A percentile compares a stretch with the other conserved stretches of the same genome.
Evolutionary conservation across 2,888 invertebrate species (phyloP).

Genomic region (Melitaea athalia): DNA sequence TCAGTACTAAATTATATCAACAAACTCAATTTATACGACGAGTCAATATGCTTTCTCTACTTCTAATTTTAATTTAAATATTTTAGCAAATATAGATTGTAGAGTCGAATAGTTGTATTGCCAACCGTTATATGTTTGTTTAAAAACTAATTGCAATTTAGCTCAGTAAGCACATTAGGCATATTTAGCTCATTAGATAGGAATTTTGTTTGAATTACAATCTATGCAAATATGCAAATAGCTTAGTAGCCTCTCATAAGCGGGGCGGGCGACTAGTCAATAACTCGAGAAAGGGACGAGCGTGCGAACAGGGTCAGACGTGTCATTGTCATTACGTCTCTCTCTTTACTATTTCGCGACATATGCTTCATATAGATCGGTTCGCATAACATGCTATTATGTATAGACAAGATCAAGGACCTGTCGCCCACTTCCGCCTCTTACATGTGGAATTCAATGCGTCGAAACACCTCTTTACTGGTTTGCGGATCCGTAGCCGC

Average conservation of each 20-base stretch:
- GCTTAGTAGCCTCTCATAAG: slow-evolving; percentile 59
- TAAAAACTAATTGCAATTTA: slow-evolving; percentile 24
- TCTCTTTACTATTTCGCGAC: slow-evolving; percentile 56
- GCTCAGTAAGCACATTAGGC: slow-evolving; percentile 18
- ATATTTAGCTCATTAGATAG: slow-evolving; percentile 27
- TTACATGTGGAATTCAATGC: slow-evolving; percentile 62
- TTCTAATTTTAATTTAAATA: too few relatives aligned
- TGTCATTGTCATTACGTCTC: slow-evolving; percentile 65
- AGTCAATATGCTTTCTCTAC: too few relatives aligned
- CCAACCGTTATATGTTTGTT: slow-evolving; percentile 12
- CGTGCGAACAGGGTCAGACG: slow-evolving; percentile 76
- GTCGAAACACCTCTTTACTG: slow-evolving; percentile 50
- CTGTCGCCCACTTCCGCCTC: slow-evolving; percentile 69
- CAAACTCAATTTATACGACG: too few relatives aligned
- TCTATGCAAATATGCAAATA: slow-evolving; percentile 54
- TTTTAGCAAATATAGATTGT: not conserved
- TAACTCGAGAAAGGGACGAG: slow-evolving; percentile 71
- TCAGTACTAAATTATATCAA: too few relatives aligned
- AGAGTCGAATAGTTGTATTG: not conserved
- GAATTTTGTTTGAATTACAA: slow-evolving; percentile 38
- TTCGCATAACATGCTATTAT: slow-evolving; percentile 39
- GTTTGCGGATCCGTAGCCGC: slow-evolving; percentile 52
- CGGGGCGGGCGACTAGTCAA: slow-evolving; percentile 64
- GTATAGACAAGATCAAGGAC: slow-evolving; percentile 70
- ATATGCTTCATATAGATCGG: slow-evolving; percentile 58